Conservation (phyloP, 53 echinoderm and acorn worm species). For the Mesocentrotus franciscanus region DNA sequence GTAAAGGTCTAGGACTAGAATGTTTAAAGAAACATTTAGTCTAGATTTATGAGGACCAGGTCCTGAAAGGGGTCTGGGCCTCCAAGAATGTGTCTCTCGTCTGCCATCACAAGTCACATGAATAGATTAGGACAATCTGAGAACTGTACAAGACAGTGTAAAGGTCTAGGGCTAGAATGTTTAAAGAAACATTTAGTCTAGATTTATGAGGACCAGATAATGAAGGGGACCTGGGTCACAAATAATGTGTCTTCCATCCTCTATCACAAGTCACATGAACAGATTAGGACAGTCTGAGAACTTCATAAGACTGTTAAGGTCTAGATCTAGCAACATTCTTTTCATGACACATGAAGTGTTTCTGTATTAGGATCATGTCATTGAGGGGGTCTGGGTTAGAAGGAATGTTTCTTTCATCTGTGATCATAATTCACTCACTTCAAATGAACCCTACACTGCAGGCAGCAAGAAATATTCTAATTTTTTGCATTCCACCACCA, state of each 20-base stretch:
- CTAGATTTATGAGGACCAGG: neutral
- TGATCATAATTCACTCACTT: no score
- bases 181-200: neutral
- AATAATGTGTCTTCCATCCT: neutral
- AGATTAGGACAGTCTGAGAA: constrained; percentile 86
- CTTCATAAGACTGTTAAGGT: neutral
- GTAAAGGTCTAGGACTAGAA: neutral
- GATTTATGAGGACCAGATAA: neutral
- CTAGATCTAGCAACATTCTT: no score
- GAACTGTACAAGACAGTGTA: neutral
- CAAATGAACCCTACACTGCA: no score
- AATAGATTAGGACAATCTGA: constrained; percentile 48
- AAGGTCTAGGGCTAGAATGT: neutral
- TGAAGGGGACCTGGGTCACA: neutral
- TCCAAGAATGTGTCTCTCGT: constrained; percentile 1
- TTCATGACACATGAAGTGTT: no score
- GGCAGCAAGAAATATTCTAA: no score
- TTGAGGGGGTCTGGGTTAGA: no score
- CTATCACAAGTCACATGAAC: constrained; percentile 81
- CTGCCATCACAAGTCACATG: constrained; percentile 22
- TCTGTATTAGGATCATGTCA: no score
- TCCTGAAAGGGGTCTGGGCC: neutral
- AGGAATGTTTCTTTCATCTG: no score
- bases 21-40: neutral
- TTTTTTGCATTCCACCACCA: no score